phyloP scores from a whole-genome alignment of 2,113 vertebrate species.

The Condylura cristata region DNA sequence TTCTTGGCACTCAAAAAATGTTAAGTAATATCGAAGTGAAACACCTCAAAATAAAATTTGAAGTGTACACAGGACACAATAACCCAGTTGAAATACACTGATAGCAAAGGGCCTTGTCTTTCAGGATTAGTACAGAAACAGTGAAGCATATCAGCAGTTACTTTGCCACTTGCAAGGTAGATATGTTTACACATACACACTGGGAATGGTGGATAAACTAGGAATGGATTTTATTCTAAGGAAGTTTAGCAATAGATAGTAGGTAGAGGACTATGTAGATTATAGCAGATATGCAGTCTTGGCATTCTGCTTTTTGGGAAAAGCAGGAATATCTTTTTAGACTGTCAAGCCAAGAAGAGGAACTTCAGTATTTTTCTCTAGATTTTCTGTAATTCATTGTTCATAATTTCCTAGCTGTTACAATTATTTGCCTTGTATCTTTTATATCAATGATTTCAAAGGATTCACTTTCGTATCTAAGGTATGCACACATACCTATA shows the following conservation, averaged over 20 bases:
- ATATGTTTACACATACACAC: conserved; percentile 33
- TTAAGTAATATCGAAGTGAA: conserved; percentile 42
- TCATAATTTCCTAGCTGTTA: conserved; percentile 43
- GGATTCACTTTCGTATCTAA: conserved; percentile 36
- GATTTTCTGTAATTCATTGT: conserved; percentile 45
- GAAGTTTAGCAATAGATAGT: conserved; percentile 37
- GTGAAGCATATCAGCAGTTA: conserved; percentile 27
- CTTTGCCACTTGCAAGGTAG: conserved; percentile 42
- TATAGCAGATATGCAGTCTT: conserved; percentile 47
- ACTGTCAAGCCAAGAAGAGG: conserved; percentile 56
- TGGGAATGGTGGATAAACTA: conserved; percentile 58
- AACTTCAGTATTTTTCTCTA: conserved; percentile 48
- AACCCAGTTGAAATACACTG: conserved; percentile 56
- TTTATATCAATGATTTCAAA: conserved; percentile 30
- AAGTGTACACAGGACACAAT: conserved; percentile 37
- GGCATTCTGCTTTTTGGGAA: conserved; percentile 56
- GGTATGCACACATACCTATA: background rate
- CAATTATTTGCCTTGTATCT: conserved; percentile 24
- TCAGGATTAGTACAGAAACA: conserved; percentile 35
- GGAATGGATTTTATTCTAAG: conserved; percentile 59
- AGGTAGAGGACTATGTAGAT: conserved; percentile 48
- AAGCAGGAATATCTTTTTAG: conserved; percentile 49
- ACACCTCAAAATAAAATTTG: conserved; percentile 35
- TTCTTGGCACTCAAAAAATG: conserved; percentile 67
- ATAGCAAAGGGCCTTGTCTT: conserved; percentile 37